Conservation (phyloP, 2,888 invertebrate species). For the Allacma fusca region DNA sequence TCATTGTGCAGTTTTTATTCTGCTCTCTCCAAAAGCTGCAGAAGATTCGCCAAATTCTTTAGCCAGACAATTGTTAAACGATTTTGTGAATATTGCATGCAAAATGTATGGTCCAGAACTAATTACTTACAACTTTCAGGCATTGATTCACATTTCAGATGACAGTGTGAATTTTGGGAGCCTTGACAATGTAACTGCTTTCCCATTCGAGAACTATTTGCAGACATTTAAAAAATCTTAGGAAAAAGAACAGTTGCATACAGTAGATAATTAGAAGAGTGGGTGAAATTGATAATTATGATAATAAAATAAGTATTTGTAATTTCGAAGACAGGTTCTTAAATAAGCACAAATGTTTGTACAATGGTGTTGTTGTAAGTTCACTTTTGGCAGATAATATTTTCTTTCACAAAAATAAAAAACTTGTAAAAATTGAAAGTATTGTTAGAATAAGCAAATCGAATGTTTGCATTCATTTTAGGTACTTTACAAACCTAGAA, state of each 20-base stretch:
- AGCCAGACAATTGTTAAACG: slow-evolving; percentile 50
- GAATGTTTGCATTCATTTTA: background rate
- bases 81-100: too few relatives aligned
- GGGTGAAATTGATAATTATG: slow-evolving; percentile 4
- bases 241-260: slow-evolving; percentile 48
- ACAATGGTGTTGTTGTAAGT: background rate
- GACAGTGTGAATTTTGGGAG: slow-evolving; percentile 62
- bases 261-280: slow-evolving; percentile 44
- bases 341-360: background rate
- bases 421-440: background rate
- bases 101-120: slow-evolving; percentile 62
- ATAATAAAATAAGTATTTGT: background rate
- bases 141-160: slow-evolving; percentile 63
- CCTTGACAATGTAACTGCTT: slow-evolving; percentile 62
- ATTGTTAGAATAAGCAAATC: background rate
- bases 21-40: slow-evolving; percentile 1
- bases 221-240: too few relatives aligned
- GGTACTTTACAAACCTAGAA: too few relatives aligned
- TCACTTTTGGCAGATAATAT: background rate
- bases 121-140: slow-evolving; percentile 64
- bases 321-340: too few relatives aligned
- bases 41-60: slow-evolving; percentile 46
- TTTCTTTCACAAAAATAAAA: background rate
- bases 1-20: slow-evolving; percentile 29
- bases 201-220: slow-evolving; percentile 64